phyloP scores from a whole-genome alignment of 2,113 vertebrate genomes.

The Aleadryas rufinucha region DNA sequence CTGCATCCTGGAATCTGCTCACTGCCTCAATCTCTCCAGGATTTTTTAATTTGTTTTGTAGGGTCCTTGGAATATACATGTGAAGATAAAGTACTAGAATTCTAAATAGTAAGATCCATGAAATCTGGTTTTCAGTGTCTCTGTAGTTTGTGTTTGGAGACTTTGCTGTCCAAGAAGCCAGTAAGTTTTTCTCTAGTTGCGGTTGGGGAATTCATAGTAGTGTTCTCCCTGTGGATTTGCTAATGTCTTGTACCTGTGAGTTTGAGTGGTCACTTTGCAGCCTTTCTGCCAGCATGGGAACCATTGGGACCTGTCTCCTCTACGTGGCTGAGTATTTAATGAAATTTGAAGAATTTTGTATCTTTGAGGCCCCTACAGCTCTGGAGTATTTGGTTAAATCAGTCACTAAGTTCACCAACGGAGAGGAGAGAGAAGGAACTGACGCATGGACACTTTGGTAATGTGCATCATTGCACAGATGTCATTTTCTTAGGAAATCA shows the following conservation, averaged over 20 bases:
- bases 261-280: background rate
- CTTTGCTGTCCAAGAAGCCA: background rate
- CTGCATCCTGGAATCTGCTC: background rate
- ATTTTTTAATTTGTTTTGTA: background rate
- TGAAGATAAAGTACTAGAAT: background rate
- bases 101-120: background rate
- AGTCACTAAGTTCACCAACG: background rate
- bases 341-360: background rate
- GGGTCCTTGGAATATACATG: background rate
- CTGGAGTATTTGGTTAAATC: background rate
- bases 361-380: background rate
- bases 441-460: background rate
- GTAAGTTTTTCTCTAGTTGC: background rate
- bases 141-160: background rate
- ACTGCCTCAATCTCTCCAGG: background rate
- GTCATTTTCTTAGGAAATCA: background rate
- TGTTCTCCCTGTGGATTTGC: background rate
- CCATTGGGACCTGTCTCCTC: background rate
- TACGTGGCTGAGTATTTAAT: background rate
- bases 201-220: background rate
- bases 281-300: background rate
- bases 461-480: background rate
- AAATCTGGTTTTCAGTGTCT: background rate
- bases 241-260: background rate
- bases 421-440: background rate